Evolutionary conservation across 2,888 invertebrate genomes (phyloP).

Genomic region (Bombylius major): DNA sequence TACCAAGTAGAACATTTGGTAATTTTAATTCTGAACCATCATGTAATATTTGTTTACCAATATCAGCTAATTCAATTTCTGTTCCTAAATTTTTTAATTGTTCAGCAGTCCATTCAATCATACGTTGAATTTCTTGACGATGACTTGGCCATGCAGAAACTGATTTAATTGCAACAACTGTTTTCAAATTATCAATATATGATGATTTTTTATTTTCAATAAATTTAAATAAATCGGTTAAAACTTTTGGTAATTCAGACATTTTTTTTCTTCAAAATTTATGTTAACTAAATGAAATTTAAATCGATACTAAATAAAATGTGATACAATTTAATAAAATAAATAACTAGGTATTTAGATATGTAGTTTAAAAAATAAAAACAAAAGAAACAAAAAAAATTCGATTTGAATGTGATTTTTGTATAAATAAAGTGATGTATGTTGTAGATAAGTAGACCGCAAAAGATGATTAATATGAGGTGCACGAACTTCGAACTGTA

Average conservation of each 20-base stretch:
- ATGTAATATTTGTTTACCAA: conserved; percentile 61
- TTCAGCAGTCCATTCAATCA: conserved; percentile 70
- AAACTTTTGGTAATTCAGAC: not conserved
- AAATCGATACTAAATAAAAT: too few relatives aligned
- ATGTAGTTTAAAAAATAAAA: too few relatives aligned
- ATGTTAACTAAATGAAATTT: too few relatives aligned
- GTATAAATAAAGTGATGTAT: too few relatives aligned
- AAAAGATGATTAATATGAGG: too few relatives aligned
- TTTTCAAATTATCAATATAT: conserved; percentile 66
- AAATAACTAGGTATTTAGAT: too few relatives aligned
- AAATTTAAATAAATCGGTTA: conserved; percentile 39
- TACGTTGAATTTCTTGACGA: conserved; percentile 65
- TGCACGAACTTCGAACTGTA: too few relatives aligned
- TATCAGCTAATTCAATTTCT: conserved; percentile 54
- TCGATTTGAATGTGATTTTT: too few relatives aligned
- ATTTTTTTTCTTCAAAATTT: not conserved
- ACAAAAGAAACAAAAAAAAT: too few relatives aligned
- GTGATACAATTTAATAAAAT: too few relatives aligned
- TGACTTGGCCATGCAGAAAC: conserved; percentile 86
- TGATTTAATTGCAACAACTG: conserved; percentile 85
- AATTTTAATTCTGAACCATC: conserved; percentile 61
- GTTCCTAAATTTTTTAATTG: conserved; percentile 59
- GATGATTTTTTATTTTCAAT: conserved; percentile 64
- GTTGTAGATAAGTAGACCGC: too few relatives aligned
- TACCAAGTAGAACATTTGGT: conserved; percentile 75